Base-by-base conservation (phyloP, 2,888 invertebrate genomes). In the Platycheirus albimanus region DNA sequence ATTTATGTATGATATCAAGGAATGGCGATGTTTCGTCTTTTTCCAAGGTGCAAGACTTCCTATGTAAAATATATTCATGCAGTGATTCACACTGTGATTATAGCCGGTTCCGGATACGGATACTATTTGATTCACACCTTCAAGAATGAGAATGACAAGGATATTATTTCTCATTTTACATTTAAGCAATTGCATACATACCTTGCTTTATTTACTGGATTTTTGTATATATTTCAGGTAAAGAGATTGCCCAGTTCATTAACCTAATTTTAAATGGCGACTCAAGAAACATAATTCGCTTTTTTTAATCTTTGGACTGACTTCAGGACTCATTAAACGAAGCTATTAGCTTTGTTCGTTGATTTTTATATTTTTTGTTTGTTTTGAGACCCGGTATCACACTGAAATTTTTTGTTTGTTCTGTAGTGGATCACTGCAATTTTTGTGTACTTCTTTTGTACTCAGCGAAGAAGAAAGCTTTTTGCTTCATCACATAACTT, bases 11-110 rank as follows among this genome's bases (percentile, higher is more conserved):
- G n/a, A n/a, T n/a, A n/a, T n/a, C n/a, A n/a, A 80, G 79, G 79
- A 28, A 80, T 80, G 75, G 13, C 63, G 5, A 6, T 80, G 1
- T 80, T 80, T 17, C 79, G 79, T 0, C 63, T 80, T 0, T 28
- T 75, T 7, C 74, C 79, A 0, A 45, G 8, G 0, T 17, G 52
- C 11, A 63, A n/a, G 5, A 80, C 79, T 1, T 0, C 11, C 0
- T 13, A 43, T 1, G 17, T 64, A 1, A 80, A 80, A 20, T 56
- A 49, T 33, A 10, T 74, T 2, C 79, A 80, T 15, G 36, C 36
- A 0, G 1, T 56, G 0, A 56, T 80, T 28, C 69, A 80, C 1
- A 64, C 69, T 11, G 10, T 41, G 15, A 17, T 41, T 7, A 2
- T 71, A 15, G 24, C 41, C 28, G 61, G 36, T 11, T 15, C n/a